Percentiles rank a stretch among this genome's conserved stretches.
phyloP scores from a whole-genome alignment of 2,797 vertebrate genomes.

The Gadopsis bispinosus region DNA sequence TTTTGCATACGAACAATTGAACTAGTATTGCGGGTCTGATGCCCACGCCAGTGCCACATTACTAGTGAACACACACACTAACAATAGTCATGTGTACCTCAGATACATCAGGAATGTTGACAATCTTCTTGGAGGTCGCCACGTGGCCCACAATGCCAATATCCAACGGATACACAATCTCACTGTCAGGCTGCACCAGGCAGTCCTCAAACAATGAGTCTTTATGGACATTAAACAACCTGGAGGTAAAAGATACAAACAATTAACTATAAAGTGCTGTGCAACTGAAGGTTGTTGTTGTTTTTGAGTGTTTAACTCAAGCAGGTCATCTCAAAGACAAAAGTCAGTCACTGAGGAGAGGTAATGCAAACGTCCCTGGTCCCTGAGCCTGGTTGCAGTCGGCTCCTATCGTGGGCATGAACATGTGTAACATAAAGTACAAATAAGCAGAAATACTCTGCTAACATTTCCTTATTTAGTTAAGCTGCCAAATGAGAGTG shows the following conservation, averaged over 20 bases:
- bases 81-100: constrained; percentile 76
- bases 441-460: not conserved
- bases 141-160: constrained; percentile 90
- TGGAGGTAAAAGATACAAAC: constrained; percentile 21
- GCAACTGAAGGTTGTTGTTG: not conserved
- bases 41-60: fast-evolving
- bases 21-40: not conserved
- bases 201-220: constrained; percentile 87
- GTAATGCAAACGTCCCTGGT: not conserved
- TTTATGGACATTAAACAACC: constrained; percentile 90
- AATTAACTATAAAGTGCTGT: not conserved
- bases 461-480: not conserved
- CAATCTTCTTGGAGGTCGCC: constrained; percentile 88
- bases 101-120: constrained; percentile 83
- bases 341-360: not conserved
- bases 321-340: not conserved
- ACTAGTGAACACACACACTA: not conserved
- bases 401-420: not conserved
- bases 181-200: constrained; percentile 89
- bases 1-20: not conserved
- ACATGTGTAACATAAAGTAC: not conserved
- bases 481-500: constrained; percentile 1
- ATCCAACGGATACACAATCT: constrained; percentile 93
- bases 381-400: not conserved
- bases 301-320: not conserved